Evolutionary conservation across 2,888 invertebrate species (phyloP).

Genomic region (Pemphredon lugubris): DNA sequence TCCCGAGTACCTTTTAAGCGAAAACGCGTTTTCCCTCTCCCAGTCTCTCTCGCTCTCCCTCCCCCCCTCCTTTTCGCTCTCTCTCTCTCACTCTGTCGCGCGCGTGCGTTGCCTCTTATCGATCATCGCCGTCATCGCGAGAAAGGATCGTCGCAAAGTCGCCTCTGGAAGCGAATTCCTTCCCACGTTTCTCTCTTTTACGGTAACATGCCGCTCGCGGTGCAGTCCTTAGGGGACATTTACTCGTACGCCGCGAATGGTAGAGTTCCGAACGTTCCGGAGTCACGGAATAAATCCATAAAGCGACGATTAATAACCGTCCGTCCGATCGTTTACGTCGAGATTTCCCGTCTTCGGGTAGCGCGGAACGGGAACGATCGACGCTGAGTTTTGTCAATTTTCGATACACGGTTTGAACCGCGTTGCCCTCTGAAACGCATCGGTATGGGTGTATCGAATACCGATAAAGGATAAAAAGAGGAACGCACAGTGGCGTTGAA

Average conservation of each 20-base stretch:
- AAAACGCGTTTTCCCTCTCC: constrained; percentile 64
- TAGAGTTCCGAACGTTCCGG: not conserved
- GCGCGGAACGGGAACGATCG: not conserved
- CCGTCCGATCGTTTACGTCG: too few species aligned
- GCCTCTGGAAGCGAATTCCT: constrained; percentile 62
- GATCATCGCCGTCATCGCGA: constrained; percentile 61
- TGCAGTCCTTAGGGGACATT: constrained; percentile 38
- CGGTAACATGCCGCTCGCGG: not conserved
- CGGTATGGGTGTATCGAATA: constrained; percentile 18
- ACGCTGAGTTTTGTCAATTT: too few species aligned
- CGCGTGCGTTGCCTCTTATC: constrained; percentile 60
- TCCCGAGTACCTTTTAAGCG: constrained; percentile 62
- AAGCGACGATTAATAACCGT: constrained; percentile 2
- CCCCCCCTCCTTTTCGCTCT: too few species aligned
- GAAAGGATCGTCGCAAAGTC: constrained; percentile 47
- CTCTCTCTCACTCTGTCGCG: too few species aligned
- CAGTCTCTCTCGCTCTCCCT: too few species aligned
- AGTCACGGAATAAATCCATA: not conserved
- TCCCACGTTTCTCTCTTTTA: constrained; percentile 32
- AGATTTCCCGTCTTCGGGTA: not conserved
- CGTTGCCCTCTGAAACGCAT: too few species aligned
- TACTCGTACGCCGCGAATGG: constrained; percentile 28
- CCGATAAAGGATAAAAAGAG: not conserved
- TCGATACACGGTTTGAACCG: too few species aligned
- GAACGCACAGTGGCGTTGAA: constrained; percentile 69